Conservation (phyloP, 2,888 invertebrate genomes). For the Agrochola circellaris region DNA sequence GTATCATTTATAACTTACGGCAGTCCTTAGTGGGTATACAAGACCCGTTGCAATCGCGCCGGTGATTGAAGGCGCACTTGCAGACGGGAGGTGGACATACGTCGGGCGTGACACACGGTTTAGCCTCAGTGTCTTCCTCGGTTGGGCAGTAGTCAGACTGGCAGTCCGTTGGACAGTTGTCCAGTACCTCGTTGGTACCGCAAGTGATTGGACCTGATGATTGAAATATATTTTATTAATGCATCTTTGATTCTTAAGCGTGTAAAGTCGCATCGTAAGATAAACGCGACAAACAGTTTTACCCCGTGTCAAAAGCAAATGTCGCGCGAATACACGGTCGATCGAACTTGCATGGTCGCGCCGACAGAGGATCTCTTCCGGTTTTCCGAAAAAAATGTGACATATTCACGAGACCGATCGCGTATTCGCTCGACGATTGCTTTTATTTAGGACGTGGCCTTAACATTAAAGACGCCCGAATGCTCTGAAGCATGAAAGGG, state of each 20-base stretch:
- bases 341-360: too few relatives aligned
- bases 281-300: not conserved
- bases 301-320: too few relatives aligned
- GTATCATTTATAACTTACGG: conserved; percentile 67
- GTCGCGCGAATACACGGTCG: too few relatives aligned
- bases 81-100: conserved; percentile 72
- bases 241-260: not conserved
- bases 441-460: too few relatives aligned
- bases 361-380: too few relatives aligned
- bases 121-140: conserved; percentile 42
- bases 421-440: too few relatives aligned
- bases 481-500: too few relatives aligned
- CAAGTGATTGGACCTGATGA: conserved; percentile 63
- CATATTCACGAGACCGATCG: too few relatives aligned
- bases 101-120: conserved; percentile 59
- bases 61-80: conserved; percentile 75
- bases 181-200: conserved; percentile 64
- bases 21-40: conserved; percentile 73
- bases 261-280: not conserved
- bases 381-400: too few relatives aligned
- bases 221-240: not conserved
- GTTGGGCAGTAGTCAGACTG: conserved; percentile 73
- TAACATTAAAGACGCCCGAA: too few relatives aligned
- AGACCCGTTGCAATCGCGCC: conserved; percentile 72
- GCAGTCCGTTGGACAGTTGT: conserved; percentile 71